Percentiles rank a stretch among this genome's conserved stretches.
Conservation (phyloP, 2,113 vertebrate species). For the Canis aureus region DNA sequence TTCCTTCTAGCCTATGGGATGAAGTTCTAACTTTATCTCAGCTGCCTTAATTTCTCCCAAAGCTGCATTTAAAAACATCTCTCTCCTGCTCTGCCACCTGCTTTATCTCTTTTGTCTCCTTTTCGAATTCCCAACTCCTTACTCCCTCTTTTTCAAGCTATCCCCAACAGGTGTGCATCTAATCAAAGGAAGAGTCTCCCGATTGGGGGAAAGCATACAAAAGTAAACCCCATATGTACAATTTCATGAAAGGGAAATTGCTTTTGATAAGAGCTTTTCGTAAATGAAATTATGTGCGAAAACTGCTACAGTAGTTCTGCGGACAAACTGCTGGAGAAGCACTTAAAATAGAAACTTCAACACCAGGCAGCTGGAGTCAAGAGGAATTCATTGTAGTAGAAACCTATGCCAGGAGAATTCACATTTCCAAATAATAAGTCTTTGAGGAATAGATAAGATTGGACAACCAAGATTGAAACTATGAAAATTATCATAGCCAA, state of each 20-base stretch:
- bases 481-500: constrained; percentile 34
- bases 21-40: background rate
- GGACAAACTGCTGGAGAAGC: constrained; percentile 68
- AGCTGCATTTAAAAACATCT: constrained; percentile 57
- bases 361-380: constrained; percentile 63
- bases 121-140: constrained; percentile 57
- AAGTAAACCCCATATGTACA: constrained; percentile 66
- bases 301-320: constrained; percentile 12
- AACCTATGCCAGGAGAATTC: constrained; percentile 60
- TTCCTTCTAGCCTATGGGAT: background rate
- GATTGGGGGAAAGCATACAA: constrained; percentile 67
- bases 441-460: background rate
- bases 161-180: constrained; percentile 77
- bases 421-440: constrained; percentile 27
- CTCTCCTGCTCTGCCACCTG: constrained; percentile 77
- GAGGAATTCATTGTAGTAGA: background rate
- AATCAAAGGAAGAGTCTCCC: constrained; percentile 74
- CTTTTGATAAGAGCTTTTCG: constrained; percentile 53
- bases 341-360: constrained; percentile 61
- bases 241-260: constrained; percentile 67
- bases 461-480: constrained; percentile 22
- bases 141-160: constrained; percentile 63
- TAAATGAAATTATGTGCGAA: constrained; percentile 69
- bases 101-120: constrained; percentile 57
- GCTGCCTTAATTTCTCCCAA: constrained; percentile 50